Conservation (phyloP, 2,888 invertebrate species). For the Drosophila mayaguana region DNA sequence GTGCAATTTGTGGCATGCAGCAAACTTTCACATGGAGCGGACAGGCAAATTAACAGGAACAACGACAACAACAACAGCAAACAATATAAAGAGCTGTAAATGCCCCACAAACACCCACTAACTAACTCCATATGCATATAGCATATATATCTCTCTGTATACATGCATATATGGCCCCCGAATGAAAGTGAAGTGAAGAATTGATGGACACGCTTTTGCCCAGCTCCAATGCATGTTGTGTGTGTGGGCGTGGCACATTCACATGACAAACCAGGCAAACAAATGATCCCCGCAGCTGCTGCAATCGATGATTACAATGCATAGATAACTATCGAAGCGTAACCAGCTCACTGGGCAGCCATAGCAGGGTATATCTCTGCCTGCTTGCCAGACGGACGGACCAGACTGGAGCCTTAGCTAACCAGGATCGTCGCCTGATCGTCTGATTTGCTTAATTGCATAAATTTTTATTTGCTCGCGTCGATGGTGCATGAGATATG, state of each 20-base stretch:
- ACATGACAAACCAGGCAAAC: conserved; percentile 70
- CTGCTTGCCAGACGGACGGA: background rate
- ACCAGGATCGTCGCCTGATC: conserved; percentile 50
- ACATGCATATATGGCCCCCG: conserved; percentile 30
- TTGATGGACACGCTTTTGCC: conserved; percentile 73
- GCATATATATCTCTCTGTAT: background rate
- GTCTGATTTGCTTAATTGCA: conserved; percentile 80
- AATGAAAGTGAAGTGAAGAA: conserved; percentile 83
- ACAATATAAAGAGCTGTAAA: conserved; percentile 49
- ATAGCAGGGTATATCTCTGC: conserved; percentile 14
- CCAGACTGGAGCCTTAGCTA: conserved; percentile 13
- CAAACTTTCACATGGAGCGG: conserved; percentile 74
- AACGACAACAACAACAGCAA: conserved; percentile 32
- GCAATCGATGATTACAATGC: conserved; percentile 62
- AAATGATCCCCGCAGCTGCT: conserved; percentile 67
- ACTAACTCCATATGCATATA: conserved; percentile 18
- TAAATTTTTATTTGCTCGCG: conserved; percentile 78
- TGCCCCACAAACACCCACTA: conserved; percentile 74
- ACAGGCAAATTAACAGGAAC: conserved; percentile 65
- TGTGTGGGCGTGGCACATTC: conserved; percentile 55
- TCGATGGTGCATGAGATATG: conserved; percentile 78
- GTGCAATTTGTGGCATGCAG: conserved; percentile 79
- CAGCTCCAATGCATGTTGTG: conserved; percentile 14
- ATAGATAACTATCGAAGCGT: conserved; percentile 34
- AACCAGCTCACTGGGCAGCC: background rate